Conservation (phyloP, 2,797 vertebrate species). For the Urophycis tenuis region DNA sequence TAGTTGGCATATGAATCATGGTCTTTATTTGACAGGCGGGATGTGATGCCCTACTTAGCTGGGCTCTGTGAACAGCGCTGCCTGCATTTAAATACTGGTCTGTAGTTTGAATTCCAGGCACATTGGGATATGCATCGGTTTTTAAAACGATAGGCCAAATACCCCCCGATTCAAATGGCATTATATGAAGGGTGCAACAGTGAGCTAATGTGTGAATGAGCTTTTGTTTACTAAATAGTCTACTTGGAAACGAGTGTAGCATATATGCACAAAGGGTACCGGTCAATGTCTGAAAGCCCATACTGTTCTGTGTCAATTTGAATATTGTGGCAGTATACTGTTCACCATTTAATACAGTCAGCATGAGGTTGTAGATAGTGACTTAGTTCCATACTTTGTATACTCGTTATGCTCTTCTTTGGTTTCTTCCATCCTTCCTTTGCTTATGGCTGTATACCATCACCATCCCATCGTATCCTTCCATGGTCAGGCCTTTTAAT, state of each 20-base stretch:
- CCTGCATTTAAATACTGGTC: neutral
- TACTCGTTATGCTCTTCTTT: slow-evolving; percentile 40
- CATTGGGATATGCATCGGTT: neutral
- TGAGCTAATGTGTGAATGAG: neutral
- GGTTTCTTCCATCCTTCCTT: slow-evolving; percentile 41
- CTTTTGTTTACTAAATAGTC: neutral
- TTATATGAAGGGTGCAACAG: neutral
- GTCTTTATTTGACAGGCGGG: neutral
- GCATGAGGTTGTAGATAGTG: neutral
- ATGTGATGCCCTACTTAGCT: slow-evolving; percentile 1
- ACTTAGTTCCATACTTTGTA: slow-evolving; percentile 12
- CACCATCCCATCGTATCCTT: slow-evolving; percentile 34
- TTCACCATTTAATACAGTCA: neutral
- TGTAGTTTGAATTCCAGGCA: neutral
- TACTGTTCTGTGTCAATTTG: neutral
- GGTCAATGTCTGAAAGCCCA: neutral
- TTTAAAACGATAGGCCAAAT: neutral
- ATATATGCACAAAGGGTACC: neutral
- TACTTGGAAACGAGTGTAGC: neutral
- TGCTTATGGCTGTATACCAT: slow-evolving; percentile 46
- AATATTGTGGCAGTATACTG: neutral
- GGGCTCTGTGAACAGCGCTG: neutral
- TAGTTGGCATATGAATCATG: neutral
- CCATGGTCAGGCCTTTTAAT: slow-evolving; percentile 24
- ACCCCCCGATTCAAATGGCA: too few relatives aligned